Percentiles rank a stretch among this genome's conserved stretches.
These are phyloP conservation scores for Sarcophaga carnaria DNA, from an alignment of 2,888 invertebrate genomes.

Conservation along the genomic window DNA sequence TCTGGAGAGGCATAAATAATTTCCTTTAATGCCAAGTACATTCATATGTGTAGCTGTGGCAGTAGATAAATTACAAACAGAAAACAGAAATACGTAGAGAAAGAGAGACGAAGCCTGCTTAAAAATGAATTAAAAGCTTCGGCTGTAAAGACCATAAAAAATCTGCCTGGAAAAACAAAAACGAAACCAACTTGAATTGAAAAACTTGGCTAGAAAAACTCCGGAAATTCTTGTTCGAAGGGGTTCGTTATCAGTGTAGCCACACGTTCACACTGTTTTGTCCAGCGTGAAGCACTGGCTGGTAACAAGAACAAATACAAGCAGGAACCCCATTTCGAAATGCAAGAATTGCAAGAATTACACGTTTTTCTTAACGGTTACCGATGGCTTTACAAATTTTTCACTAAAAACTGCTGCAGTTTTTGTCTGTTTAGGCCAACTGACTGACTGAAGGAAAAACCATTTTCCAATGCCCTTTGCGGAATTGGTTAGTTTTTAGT, in stretches of 20 bases:
- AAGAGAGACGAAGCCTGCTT: no score
- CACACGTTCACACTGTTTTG: constrained; percentile 59
- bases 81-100: not conserved
- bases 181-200: not conserved
- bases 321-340: not conserved
- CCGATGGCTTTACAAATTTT: no score
- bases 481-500: not conserved
- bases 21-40: not conserved
- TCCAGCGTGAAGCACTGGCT: not conserved
- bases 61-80: not conserved
- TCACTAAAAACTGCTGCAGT: constrained; percentile 37
- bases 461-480: constrained; percentile 37
- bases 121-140: constrained; percentile 22
- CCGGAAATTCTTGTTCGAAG: constrained; percentile 50
- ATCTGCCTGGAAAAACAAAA: not conserved
- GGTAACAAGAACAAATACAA: not conserved
- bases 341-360: constrained; percentile 19
- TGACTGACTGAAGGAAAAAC: constrained; percentile 39
- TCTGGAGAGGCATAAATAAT: not conserved
- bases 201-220: constrained; percentile 27
- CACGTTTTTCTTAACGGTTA: no score
- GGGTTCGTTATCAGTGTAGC: constrained; percentile 67
- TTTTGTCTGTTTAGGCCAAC: not conserved
- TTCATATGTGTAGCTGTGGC: no score
- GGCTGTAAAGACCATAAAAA: constrained; percentile 18